A percentile compares a stretch with the other conserved stretches of the same genome.
Conservation (phyloP, 2,888 invertebrate genomes). For the Drosophila siamana region DNA sequence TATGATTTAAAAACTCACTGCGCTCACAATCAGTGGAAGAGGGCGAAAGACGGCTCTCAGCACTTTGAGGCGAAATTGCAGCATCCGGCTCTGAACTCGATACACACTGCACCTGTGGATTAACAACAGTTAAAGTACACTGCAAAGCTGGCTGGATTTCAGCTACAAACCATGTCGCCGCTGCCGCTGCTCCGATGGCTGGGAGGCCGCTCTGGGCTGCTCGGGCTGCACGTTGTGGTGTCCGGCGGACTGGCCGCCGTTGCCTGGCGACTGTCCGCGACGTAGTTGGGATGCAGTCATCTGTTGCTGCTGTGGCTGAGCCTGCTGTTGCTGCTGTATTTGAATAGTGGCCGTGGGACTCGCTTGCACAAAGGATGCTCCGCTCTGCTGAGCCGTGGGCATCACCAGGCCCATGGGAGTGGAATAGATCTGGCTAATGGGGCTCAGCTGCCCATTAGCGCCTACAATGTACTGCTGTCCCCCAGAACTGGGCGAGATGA, state of each 20-base stretch:
- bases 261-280: constrained; percentile 74
- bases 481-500: constrained; percentile 89
- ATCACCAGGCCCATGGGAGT: constrained; percentile 85
- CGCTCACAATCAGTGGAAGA: constrained; percentile 85
- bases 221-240: constrained; percentile 93
- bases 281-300: constrained; percentile 78
- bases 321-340: constrained; percentile 87
- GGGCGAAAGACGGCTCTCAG: constrained; percentile 84
- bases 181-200: constrained; percentile 85
- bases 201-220: constrained; percentile 87
- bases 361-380: constrained; percentile 93
- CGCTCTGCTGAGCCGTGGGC: constrained; percentile 82
- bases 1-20: constrained; percentile 70
- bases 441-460: constrained; percentile 92
- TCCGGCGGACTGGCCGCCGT: constrained; percentile 90
- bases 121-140: neutral
- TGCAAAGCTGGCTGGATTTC: neutral
- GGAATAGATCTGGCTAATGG: constrained; percentile 86
- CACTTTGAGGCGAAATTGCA: constrained; percentile 86
- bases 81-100: constrained; percentile 94
- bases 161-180: constrained; percentile 84
- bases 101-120: constrained; percentile 93
- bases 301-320: constrained; percentile 65
- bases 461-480: constrained; percentile 90
- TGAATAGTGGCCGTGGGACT: constrained; percentile 90